Percentiles rank a stretch among this genome's conserved stretches.
Conservation (phyloP, 2,888 invertebrate species). For the Therioaphis trifolii region DNA sequence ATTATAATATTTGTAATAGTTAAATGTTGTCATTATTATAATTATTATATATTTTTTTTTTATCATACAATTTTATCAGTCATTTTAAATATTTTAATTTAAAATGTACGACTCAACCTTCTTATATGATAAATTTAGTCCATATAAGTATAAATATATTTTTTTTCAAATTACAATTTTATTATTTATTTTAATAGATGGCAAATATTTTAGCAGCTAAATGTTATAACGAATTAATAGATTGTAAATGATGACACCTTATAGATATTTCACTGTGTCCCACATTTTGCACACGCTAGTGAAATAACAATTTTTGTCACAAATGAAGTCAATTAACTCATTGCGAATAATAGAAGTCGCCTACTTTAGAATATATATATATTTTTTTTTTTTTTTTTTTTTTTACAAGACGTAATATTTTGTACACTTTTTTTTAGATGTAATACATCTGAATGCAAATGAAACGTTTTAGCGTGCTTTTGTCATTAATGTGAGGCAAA, state of each 20-base stretch:
- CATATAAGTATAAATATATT: slow-evolving; percentile 18
- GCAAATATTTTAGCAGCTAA: slow-evolving; percentile 29
- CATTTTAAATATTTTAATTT: slow-evolving; percentile 2
- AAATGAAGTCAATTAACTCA: slow-evolving; percentile 57
- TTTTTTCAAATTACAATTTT: slow-evolving; percentile 34
- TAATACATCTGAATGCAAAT: slow-evolving; percentile 5
- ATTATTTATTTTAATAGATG: slow-evolving; percentile 14
- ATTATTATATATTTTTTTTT: background rate
- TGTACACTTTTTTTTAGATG: slow-evolving; percentile 28
- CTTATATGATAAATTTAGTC: slow-evolving; percentile 14
- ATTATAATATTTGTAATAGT: background rate
- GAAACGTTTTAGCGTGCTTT: background rate
- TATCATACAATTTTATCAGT: background rate
- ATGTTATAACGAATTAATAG: slow-evolving; percentile 57
- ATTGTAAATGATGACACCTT: slow-evolving; percentile 37
- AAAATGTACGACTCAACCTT: slow-evolving; percentile 7
- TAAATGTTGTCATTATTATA: background rate
- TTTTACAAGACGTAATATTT: background rate
- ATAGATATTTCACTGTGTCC: slow-evolving; percentile 46
- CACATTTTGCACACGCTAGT: slow-evolving; percentile 43
- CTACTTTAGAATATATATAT: background rate
- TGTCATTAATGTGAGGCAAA: background rate
- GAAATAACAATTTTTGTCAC: slow-evolving; percentile 40
- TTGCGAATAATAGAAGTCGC: slow-evolving; percentile 2
- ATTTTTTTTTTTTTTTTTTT: no score